A percentile compares a stretch with the other conserved stretches of the same genome.
These are phyloP conservation scores for Pituophis catenifer DNA, from an alignment of 2,113 vertebrate genomes.

Conservation along the genomic window DNA sequence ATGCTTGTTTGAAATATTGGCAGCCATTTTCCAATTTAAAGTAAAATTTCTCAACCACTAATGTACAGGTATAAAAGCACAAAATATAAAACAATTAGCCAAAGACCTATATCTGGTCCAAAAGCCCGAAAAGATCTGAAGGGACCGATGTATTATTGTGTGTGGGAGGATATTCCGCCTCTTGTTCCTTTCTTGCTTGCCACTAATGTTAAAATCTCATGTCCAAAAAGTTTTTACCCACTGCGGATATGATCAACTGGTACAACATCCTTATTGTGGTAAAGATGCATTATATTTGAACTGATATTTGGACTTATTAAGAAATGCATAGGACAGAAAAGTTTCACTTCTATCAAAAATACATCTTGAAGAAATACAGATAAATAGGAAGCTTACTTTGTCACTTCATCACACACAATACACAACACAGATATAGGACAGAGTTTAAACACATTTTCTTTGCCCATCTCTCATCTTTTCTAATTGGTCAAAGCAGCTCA, in stretches of 20 bases:
- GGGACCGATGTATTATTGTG: not conserved
- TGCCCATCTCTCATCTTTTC: not conserved
- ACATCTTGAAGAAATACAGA: not conserved
- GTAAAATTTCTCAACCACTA: not conserved
- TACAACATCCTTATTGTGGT: not conserved
- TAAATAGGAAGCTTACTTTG: not conserved
- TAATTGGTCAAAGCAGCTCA: not conserved
- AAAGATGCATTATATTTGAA: not conserved
- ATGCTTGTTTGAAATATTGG: not conserved
- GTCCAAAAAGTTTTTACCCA: not conserved
- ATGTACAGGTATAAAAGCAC: not conserved
- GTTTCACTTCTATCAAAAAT: not conserved
- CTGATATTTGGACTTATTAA: not conserved
- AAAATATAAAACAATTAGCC: not conserved
- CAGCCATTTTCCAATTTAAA: not conserved
- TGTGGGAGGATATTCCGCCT: not conserved
- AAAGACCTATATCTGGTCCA: not conserved
- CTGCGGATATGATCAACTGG: not conserved
- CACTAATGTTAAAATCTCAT: not conserved
- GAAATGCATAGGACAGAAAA: not conserved
- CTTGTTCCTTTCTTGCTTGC: not conserved
- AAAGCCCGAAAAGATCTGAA: not conserved
- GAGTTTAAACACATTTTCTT: not conserved
- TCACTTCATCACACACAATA: not conserved
- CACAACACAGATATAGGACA: not conserved